These are phyloP conservation scores for Neomorphus geoffroyi DNA, from an alignment of 2,797 vertebrate genomes.

Conservation along the genomic window DNA sequence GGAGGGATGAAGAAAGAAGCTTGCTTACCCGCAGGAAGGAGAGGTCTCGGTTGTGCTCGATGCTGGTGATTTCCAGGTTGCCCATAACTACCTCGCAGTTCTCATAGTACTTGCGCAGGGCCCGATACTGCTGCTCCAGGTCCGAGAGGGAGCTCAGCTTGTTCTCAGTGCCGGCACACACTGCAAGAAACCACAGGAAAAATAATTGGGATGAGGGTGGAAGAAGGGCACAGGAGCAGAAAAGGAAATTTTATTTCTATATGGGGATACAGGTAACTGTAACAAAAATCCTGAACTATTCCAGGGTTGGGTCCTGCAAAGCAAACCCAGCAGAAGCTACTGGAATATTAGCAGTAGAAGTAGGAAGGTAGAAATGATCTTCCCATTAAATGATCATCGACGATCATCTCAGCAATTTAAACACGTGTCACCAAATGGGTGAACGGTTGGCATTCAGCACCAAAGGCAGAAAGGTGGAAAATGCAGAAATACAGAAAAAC, in stretches of 20 bases:
- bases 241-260: not conserved
- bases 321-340: not conserved
- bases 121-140: constrained; percentile 95
- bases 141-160: constrained; percentile 97
- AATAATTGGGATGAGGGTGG: not conserved
- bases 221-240: not conserved
- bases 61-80: constrained; percentile 98
- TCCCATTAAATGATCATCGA: no score
- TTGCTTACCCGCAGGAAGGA: constrained; percentile 91
- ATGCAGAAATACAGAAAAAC: not conserved
- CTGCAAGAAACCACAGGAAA: constrained; percentile 73
- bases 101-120: constrained; percentile 94
- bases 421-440: not conserved
- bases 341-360: not conserved
- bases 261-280: not conserved
- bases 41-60: constrained; percentile 93
- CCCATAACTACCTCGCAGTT: constrained; percentile 99
- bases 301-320: not conserved
- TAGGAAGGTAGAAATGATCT: not conserved
- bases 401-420: not conserved
- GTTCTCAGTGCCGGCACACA: constrained; percentile 95
- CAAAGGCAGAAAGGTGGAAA: not conserved
- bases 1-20: not conserved
- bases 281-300: not conserved
- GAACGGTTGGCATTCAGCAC: not conserved